phyloP scores from a whole-genome alignment of 2,797 vertebrate genomes.

The Neosilurus hyrtlii region DNA sequence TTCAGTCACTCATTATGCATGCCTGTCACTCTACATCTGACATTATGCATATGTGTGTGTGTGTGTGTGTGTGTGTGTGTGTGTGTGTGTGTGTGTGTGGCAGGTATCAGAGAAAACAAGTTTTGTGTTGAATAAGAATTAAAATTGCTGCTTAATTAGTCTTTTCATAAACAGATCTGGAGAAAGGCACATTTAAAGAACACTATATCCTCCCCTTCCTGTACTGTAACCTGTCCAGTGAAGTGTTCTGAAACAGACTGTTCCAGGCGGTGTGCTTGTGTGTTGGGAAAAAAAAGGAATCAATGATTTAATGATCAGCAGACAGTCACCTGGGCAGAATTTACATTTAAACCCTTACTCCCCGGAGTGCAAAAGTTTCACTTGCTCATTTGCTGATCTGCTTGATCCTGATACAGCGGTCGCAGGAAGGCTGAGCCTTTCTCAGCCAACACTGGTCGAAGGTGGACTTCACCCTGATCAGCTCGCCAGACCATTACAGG shows the following conservation, averaged over 20 bases:
- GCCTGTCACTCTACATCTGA: conserved; percentile 47
- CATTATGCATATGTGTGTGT: neutral
- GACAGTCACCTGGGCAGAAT: neutral
- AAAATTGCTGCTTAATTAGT: neutral
- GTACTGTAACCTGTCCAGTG: conserved; percentile 34
- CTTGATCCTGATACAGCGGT: no score
- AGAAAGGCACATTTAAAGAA: neutral
- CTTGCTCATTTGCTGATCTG: no score
- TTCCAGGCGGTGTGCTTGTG: neutral
- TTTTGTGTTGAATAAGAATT: neutral
- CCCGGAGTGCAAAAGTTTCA: no score
- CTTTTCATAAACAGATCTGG: neutral
- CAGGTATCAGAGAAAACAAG: neutral
- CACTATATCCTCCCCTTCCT: neutral
- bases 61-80: no score
- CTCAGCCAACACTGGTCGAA: no score
- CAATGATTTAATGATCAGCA: neutral
- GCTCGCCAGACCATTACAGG: no score
- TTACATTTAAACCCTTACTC: no score
- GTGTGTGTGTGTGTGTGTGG: conserved; percentile 13
- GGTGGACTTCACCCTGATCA: no score
- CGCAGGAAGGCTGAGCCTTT: no score
- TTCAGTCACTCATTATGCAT: conserved; percentile 45
- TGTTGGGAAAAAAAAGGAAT: neutral
- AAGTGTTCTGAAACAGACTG: conserved; percentile 18